Conservation (phyloP, 2,888 invertebrate species). For the Scaptomyza cyrtandrae region DNA sequence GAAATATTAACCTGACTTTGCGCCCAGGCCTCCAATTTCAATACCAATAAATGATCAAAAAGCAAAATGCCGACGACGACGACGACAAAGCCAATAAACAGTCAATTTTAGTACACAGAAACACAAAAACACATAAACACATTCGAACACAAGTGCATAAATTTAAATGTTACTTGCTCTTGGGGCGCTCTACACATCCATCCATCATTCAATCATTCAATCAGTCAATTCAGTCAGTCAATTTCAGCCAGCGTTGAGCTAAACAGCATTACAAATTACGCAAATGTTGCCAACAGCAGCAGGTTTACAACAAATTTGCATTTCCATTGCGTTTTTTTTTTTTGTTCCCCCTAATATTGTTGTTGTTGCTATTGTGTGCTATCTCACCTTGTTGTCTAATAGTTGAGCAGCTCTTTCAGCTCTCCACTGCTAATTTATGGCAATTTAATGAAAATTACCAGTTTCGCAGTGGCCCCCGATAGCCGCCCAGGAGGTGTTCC, state of each 20-base stretch:
- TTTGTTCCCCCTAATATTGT: slow-evolving; percentile 32
- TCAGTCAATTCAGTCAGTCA: slow-evolving; percentile 45
- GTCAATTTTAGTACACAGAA: slow-evolving; percentile 64
- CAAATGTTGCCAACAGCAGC: slow-evolving; percentile 68
- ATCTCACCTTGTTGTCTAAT: slow-evolving; percentile 72
- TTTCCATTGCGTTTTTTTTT: slow-evolving; percentile 43
- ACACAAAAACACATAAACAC: slow-evolving; percentile 25
- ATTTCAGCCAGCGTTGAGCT: slow-evolving; percentile 45
- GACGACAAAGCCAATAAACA: slow-evolving; percentile 72
- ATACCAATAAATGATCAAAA: slow-evolving; percentile 72
- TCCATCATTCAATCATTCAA: slow-evolving; percentile 40
- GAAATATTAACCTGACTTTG: slow-evolving; percentile 61
- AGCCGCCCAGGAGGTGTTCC: slow-evolving; percentile 44
- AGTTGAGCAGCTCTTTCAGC: slow-evolving; percentile 22
- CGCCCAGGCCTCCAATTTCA: not conserved
- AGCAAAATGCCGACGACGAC: slow-evolving; percentile 63
- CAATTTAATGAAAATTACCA: slow-evolving; percentile 70
- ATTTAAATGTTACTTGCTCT: slow-evolving; percentile 66
- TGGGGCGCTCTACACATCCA: slow-evolving; percentile 46
- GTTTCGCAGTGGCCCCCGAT: slow-evolving; percentile 25
- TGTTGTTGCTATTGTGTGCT: slow-evolving; percentile 37
- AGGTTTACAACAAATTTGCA: slow-evolving; percentile 51
- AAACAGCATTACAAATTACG: slow-evolving; percentile 69
- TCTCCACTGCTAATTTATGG: slow-evolving; percentile 66
- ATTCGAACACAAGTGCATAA: slow-evolving; percentile 63